These are phyloP conservation scores for Semnornis frantzii DNA, from an alignment of 2,113 vertebrate genomes.

Conservation along the genomic window DNA sequence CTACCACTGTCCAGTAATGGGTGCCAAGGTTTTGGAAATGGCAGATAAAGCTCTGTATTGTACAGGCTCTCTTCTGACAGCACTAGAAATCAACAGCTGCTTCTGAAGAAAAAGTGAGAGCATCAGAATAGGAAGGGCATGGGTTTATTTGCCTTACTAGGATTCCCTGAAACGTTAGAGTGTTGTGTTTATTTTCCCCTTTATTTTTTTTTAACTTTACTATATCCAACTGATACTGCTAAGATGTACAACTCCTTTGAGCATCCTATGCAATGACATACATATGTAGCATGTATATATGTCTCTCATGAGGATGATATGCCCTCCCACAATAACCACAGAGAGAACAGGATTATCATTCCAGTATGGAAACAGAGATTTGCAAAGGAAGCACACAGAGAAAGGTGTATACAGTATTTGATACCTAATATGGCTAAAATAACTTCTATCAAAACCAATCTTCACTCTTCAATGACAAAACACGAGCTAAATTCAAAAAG, in stretches of 20 bases:
- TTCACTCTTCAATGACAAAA: constrained; percentile 48
- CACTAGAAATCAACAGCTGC: neutral
- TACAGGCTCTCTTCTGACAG: neutral
- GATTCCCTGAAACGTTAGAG: neutral
- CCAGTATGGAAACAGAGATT: neutral
- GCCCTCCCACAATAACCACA: neutral
- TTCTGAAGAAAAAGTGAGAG: neutral
- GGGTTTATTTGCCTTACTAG: neutral
- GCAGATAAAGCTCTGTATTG: neutral
- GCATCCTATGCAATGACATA: neutral
- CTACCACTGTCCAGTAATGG: neutral
- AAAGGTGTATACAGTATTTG: neutral
- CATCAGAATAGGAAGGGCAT: neutral
- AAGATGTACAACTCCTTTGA: neutral
- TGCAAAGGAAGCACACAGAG: constrained; percentile 6
- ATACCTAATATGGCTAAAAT: constrained; percentile 25
- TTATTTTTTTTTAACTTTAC: neutral
- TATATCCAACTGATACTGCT: neutral
- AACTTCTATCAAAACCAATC: constrained; percentile 21
- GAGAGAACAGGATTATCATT: neutral
- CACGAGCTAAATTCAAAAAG: constrained; percentile 27
- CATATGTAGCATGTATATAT: neutral
- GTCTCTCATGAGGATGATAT: neutral
- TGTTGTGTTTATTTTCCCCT: neutral
- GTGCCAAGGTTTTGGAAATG: neutral